Evolutionary conservation across 1,140 invertebrate species (phyloP), one percentile per base, ranked within the genome.

Genomic region (Glossosoma conforme): DNA sequence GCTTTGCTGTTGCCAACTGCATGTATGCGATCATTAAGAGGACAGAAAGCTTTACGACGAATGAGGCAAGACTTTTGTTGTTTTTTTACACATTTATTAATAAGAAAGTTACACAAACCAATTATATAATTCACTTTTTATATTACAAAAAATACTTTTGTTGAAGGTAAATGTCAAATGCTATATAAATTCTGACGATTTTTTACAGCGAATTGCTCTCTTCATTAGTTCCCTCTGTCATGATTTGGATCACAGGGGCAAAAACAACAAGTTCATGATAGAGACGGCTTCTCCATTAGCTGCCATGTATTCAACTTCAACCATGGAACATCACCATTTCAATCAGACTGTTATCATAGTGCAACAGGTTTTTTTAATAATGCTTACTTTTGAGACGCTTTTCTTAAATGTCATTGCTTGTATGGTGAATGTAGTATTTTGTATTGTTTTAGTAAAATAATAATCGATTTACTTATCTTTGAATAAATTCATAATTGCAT

Each of bases 321-420:
- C 87, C 2, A 83, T 91, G 76, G 89, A 91, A 62, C 87, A 91
- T 64, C 89, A 91, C 64, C 89, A 91, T 65, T 92, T 91, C 62
- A 91, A 91, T 65, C 87, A 89, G 61, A 91, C 89, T 1, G 84
- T 91, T 6, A 86, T 84, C 6, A 91, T 92, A 60, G 66, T 91
- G 4, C 85, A 89, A 66, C 85, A 88, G 78, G 85, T 86, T n/a
- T n/a, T n/a, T n/a, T n/a, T n/a, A n/a, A n/a, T n/a, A n/a, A n/a
- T n/a, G n/a, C n/a, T n/a, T n/a, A n/a, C n/a, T n/a, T n/a, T n/a
- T n/a, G n/a, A n/a, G 17, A 42, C 6, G n/a, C n/a, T n/a, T n/a
- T n/a, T n/a, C n/a, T n/a, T n/a, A n/a, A n/a, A n/a, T n/a, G n/a
- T n/a, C n/a, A n/a, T n/a, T n/a, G n/a, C n/a, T n/a, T n/a, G n/a